Percentiles rank a stretch among this genome's conserved stretches.
Evolutionary conservation across 2,113 vertebrate species (phyloP).

Genomic region (Sceloporus undulatus): DNA sequence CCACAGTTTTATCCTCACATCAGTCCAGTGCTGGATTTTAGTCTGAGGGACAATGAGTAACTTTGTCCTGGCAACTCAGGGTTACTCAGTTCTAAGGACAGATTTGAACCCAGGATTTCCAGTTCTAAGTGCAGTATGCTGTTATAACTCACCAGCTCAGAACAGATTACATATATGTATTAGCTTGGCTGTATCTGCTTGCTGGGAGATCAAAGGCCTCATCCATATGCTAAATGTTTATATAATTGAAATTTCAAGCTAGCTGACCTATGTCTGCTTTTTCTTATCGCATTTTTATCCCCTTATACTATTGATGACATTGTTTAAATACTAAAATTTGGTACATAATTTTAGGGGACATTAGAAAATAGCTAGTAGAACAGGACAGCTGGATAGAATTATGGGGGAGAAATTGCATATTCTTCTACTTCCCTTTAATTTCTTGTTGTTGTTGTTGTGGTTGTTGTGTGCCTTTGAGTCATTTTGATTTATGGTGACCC

Average conservation of each 20-base stretch:
- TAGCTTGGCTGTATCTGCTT: background rate
- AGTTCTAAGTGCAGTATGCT: background rate
- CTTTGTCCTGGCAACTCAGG: background rate
- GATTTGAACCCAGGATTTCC: background rate
- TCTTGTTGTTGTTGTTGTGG: no score
- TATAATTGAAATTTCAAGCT: background rate
- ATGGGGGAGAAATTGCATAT: no score
- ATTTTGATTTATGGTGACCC: no score
- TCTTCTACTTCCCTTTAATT: no score
- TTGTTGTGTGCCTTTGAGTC: no score
- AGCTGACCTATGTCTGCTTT: background rate
- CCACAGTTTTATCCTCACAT: background rate
- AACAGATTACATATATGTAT: background rate
- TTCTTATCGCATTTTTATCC: background rate
- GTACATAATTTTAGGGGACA: background rate
- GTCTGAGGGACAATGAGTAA: no score
- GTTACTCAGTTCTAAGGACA: background rate
- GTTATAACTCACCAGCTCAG: background rate
- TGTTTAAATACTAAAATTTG: background rate
- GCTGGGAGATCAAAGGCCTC: background rate
- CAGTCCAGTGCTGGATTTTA: background rate
- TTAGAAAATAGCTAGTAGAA: background rate
- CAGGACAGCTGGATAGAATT: no score
- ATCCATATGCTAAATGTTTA: background rate
- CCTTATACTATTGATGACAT: background rate